phyloP scores from a whole-genome alignment of 2,888 invertebrate species.

The Cybosia mesomella region DNA sequence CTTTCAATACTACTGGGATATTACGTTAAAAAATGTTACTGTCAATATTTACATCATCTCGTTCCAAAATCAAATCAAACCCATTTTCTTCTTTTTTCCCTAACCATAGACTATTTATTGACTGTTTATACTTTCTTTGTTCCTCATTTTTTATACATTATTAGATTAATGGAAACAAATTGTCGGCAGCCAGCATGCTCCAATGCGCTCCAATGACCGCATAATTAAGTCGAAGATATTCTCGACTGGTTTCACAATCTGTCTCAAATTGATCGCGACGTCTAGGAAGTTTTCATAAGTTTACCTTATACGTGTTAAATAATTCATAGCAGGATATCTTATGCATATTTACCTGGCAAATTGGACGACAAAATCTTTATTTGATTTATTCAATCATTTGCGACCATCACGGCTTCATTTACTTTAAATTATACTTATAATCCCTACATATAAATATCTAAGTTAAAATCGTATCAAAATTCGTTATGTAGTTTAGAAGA shows the following conservation, averaged over 20 bases:
- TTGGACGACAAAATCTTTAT: background rate
- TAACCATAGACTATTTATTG: slow-evolving; percentile 23
- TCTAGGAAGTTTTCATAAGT: slow-evolving; percentile 7
- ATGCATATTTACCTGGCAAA: background rate
- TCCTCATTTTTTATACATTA: slow-evolving; percentile 28
- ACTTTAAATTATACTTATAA: too few relatives aligned
- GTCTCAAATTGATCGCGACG: slow-evolving; percentile 16
- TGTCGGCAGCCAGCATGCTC: slow-evolving; percentile 32
- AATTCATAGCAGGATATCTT: slow-evolving; percentile 4
- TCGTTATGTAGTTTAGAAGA: too few relatives aligned
- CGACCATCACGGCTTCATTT: background rate
- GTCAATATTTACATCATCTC: slow-evolving; percentile 2
- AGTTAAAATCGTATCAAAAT: too few relatives aligned
- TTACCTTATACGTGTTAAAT: background rate
- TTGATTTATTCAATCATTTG: background rate
- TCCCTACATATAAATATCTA: too few relatives aligned
- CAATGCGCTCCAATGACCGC: slow-evolving; percentile 38
- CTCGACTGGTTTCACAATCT: slow-evolving; percentile 35
- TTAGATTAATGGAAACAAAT: slow-evolving; percentile 45
- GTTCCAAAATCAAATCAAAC: slow-evolving; percentile 14
- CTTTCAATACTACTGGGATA: background rate
- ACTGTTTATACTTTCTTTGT: slow-evolving; percentile 28
- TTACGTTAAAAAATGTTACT: background rate
- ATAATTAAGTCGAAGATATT: slow-evolving; percentile 44
- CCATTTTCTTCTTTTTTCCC: slow-evolving; percentile 16